A percentile compares a stretch with the other conserved stretches of the same genome.
These are phyloP conservation scores for Oxyteleia sp. DNA, from an alignment of 2,888 invertebrate genomes.

Conservation along the genomic window DNA sequence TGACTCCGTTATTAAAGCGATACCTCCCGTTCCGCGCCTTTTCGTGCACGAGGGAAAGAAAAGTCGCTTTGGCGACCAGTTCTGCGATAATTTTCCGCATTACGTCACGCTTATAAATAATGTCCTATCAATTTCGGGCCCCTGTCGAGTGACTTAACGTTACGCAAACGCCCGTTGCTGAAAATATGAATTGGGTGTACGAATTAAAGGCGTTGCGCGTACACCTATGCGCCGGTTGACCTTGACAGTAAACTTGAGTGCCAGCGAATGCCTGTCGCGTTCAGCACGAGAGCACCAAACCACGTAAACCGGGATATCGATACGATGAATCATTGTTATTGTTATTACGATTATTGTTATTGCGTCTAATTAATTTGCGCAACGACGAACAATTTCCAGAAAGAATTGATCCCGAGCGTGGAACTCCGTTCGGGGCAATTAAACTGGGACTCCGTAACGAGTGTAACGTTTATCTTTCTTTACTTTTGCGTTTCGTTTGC, in stretches of 20 bases:
- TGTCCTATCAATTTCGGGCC: neutral
- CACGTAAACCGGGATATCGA: conserved; percentile 24
- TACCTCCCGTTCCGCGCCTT: too few relatives aligned
- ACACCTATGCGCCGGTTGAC: too few relatives aligned
- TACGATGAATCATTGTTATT: conserved; percentile 19
- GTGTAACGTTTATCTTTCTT: conserved; percentile 32
- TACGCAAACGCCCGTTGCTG: too few relatives aligned
- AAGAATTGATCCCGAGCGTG: neutral
- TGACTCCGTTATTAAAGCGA: too few relatives aligned
- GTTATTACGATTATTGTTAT: conserved; percentile 25
- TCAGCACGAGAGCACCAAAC: conserved; percentile 4
- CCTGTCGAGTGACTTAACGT: too few relatives aligned
- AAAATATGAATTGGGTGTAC: too few relatives aligned
- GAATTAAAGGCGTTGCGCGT: too few relatives aligned
- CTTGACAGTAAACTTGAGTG: conserved; percentile 48
- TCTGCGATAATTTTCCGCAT: neutral
- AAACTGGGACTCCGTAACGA: conserved; percentile 30
- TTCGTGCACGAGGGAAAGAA: neutral
- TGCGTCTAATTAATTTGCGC: conserved; percentile 39
- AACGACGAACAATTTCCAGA: neutral
- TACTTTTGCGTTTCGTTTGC: conserved; percentile 34
- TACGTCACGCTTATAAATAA: conserved; percentile 1
- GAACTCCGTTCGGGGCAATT: neutral
- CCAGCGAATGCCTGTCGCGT: conserved; percentile 25
- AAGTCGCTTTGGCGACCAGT: neutral